Base-by-base conservation (phyloP, 1,140 invertebrate genomes). In the Ostrea denselamellosa region DNA sequence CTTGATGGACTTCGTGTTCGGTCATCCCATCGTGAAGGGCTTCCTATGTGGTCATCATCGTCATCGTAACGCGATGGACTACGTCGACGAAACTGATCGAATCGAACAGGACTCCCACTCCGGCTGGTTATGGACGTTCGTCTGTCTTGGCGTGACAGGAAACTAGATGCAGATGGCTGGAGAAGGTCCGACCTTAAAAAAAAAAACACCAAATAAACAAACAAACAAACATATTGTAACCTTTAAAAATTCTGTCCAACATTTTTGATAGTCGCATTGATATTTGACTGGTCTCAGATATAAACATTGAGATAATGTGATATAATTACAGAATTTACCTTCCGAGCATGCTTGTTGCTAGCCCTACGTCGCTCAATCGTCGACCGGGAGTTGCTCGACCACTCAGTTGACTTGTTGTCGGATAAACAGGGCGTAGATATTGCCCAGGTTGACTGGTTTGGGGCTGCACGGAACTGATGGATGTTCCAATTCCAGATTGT, bases 41-140 rank as follows among this genome's bases (percentile, higher is more conserved):
- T 92, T 14, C 92, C 44, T 90, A 90, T 89, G 2, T 90, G 90
- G 84, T 91, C 91, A 17, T 93, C 90, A 8, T 93, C 93, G 14
- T 91, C 89, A 10, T 93, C 92, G 65, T 91, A 93, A 2, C 93
- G 87, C 9, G 91, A 93, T 0, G 92, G 93, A 77, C 92, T 93
- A 56, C 71, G 14, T 12, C 93, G 87, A 9, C 92, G 85, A 54
- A 90, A 89, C n/a, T 89, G 87, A 52, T 92, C 91, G 25, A 90
- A 89, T 4, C 89, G 87, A 17, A 92, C 83, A 14, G 92, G 92
- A 86, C 92, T 93, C 28, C 91, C 89, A 77, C 91, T 93, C 83
- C 91, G 62, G 17, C 91, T 91, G 19, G 89, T 90, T 83, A 89
- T 89, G 0, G 88, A 89, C 9, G 89, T 86, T 22, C 87, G 44